phyloP scores from a whole-genome alignment of 2,888 invertebrate species.

The Augochlorella aurata region DNA sequence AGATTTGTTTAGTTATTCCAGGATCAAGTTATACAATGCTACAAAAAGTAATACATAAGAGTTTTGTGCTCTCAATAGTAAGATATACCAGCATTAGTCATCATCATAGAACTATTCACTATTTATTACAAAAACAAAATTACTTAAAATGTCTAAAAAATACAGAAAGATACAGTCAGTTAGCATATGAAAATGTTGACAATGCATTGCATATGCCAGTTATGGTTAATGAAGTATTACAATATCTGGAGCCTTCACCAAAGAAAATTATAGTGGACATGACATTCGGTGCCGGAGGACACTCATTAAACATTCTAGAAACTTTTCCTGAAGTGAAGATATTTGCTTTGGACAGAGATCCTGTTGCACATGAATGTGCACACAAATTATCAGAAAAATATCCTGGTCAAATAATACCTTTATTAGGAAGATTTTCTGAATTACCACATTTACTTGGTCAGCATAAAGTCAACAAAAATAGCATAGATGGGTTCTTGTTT shows the following conservation, averaged over 20 bases:
- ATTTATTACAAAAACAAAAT: not conserved
- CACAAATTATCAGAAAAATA: slow-evolving; percentile 86
- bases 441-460: slow-evolving; percentile 87
- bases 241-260: slow-evolving; percentile 86
- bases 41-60: slow-evolving; percentile 8
- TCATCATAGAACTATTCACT: slow-evolving; percentile 3
- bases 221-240: slow-evolving; percentile 88
- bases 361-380: slow-evolving; percentile 88
- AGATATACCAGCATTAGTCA: slow-evolving; percentile 11
- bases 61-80: not conserved
- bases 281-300: slow-evolving; percentile 98
- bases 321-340: slow-evolving; percentile 86
- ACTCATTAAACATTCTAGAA: slow-evolving; percentile 89
- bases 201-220: slow-evolving; percentile 87
- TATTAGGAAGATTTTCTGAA: slow-evolving; percentile 94
- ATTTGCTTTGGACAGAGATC: slow-evolving; percentile 94
- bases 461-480: slow-evolving; percentile 85
- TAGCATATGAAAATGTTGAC: slow-evolving; percentile 9
- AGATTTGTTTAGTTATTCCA: not conserved
- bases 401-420: slow-evolving; percentile 89
- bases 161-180: slow-evolving; percentile 36
- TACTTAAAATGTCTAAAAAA: not conserved
- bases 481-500: slow-evolving; percentile 93
- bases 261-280: slow-evolving; percentile 91
- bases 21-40: slow-evolving; percentile 9